phyloP scores from a whole-genome alignment of 2,113 vertebrate species.

The Rhombomys opimus region DNA sequence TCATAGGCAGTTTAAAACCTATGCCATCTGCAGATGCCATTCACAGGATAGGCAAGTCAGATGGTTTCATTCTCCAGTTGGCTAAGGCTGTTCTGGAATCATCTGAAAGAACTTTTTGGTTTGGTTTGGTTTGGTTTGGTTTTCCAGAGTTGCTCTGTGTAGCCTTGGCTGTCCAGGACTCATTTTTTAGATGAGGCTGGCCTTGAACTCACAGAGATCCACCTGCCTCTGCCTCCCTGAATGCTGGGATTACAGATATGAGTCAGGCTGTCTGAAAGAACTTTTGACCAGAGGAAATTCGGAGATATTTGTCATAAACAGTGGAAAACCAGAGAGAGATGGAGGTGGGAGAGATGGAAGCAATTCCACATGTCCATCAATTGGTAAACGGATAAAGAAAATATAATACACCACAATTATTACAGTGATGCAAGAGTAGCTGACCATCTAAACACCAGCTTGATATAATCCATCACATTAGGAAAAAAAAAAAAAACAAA shows the following conservation, averaged over 20 bases:
- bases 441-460: not conserved
- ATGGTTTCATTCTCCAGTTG: not conserved
- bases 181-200: too few species aligned
- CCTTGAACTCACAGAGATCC: too few species aligned
- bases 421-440: not conserved
- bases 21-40: not conserved
- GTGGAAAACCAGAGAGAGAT: not conserved
- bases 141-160: too few species aligned
- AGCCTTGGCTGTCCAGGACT: too few species aligned
- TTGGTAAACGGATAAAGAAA: not conserved
- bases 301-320: not conserved
- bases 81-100: not conserved
- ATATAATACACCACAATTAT: not conserved
- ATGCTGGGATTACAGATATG: too few species aligned
- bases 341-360: not conserved
- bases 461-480: not conserved
- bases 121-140: too few species aligned
- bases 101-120: not conserved
- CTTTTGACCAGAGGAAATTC: not conserved
- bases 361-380: not conserved
- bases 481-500: conserved; percentile 17
- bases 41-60: not conserved
- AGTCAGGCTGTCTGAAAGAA: not conserved
- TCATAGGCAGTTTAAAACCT: not conserved
- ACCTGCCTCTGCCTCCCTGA: too few species aligned